Evolutionary conservation across 2,888 invertebrate species (phyloP), one percentile per base, ranked within the genome.

Genomic region (Rotaria socialis): DNA sequence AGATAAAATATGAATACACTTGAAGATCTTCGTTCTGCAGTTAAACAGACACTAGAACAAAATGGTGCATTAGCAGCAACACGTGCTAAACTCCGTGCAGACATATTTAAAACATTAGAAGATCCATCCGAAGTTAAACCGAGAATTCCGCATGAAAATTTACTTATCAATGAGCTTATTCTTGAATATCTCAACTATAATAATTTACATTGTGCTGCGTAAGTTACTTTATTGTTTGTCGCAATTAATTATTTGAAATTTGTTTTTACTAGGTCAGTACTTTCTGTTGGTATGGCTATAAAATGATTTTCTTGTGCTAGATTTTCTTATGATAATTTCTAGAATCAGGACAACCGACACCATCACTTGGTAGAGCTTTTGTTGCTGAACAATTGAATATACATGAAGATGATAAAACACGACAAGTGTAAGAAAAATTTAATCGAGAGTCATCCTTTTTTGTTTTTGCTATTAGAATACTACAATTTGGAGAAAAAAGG

Each of bases 371-470:
- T 47, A 22, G 80, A 80, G 14, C 47, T n/a, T 80, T 80, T n/a
- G 80, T 80, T 80, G 80, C 80, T 10, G 80, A 47, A 80, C 80
- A 80, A 80, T 14, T 80, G 24, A 80, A 80, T 47, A n/a, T 80
- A n/a, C 47, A 47, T 80, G 80, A 80, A 11, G 80, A 80, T 80
- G 80, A 80, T 16, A 80, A 80, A 80, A 80, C 47, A 47, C 80
- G 47, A n/a, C 47, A 47, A 80, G 3, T 80, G 80, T 80, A 80
- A 80, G 80, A 47, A n/a, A 8, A 22, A 14, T 22, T 41, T 41
- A 43, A 22, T 14, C 2, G 16, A 19, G 43, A 55, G 22, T 0
- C 52, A 11, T 27, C n/a, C 0, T 47, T 7, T 47, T 11, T 47
- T 47, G 7, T 47, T 47, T 47, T 11, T 47, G 0, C 7, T 10